Evolutionary conservation across 1,140 invertebrate species (phyloP).

Genomic region (Archivesica marissinica): DNA sequence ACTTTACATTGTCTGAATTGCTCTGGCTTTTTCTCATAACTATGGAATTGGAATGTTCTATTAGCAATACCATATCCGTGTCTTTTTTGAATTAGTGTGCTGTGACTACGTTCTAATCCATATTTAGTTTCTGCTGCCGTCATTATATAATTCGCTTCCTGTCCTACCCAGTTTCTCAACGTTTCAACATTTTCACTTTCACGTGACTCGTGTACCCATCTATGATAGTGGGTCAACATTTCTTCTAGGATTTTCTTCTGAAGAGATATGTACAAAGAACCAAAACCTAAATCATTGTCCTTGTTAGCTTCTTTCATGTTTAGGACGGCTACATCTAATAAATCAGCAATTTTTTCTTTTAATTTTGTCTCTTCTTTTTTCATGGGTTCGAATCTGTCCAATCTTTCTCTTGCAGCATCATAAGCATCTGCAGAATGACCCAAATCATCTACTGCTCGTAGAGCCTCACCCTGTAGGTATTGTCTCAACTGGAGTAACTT

Average conservation of each 20-base stretch:
- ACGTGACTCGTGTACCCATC: background rate
- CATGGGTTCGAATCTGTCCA: background rate
- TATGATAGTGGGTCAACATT: background rate
- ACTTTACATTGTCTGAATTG: background rate
- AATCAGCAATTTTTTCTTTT: constrained; percentile 3
- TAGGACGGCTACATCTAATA: constrained; percentile 1
- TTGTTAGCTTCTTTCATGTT: background rate
- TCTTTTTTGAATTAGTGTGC: no score
- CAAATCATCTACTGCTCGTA: constrained; percentile 2
- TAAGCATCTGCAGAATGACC: background rate
- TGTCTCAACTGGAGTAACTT: constrained; percentile 16
- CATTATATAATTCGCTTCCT: background rate
- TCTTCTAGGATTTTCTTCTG: constrained; percentile 5
- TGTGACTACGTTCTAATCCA: no score
- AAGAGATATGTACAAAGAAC: background rate
- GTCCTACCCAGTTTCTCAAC: background rate
- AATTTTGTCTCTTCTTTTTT: background rate
- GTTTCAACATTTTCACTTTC: background rate
- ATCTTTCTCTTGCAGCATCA: background rate
- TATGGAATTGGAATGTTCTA: background rate
- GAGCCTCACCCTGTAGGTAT: background rate
- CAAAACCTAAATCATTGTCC: background rate
- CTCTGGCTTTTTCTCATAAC: background rate
- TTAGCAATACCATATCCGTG: background rate
- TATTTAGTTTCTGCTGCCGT: constrained; percentile 8